Conservation (phyloP, 2,888 invertebrate genomes). For the Spilarctia lutea region DNA sequence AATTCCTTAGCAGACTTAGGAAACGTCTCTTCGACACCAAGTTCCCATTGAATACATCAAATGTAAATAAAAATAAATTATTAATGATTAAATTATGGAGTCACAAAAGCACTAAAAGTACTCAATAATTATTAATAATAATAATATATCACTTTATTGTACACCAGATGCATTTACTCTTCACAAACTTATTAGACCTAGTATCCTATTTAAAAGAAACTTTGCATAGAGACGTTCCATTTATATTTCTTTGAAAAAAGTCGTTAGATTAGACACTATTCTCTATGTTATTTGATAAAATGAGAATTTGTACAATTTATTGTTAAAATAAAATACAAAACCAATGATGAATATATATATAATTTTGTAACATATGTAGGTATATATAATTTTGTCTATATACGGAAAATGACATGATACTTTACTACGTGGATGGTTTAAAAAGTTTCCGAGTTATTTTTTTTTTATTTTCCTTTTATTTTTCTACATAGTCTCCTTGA, state of each 20-base stretch:
- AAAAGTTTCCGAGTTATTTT: no score
- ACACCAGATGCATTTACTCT: no score
- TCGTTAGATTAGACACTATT: not conserved
- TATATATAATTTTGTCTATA: not conserved
- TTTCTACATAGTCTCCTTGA: no score
- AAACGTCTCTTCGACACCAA: no score
- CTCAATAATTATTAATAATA: not conserved
- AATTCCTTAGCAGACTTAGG: no score
- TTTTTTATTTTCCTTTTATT: no score
- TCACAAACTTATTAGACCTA: not conserved
- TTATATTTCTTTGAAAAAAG: not conserved
- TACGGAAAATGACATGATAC: not conserved
- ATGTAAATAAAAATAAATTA: no score
- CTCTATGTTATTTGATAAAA: not conserved
- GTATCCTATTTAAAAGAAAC: no score
- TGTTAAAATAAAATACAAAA: conserved; percentile 44
- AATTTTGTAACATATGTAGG: conserved; percentile 13
- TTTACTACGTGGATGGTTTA: not conserved
- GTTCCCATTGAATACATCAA: no score
- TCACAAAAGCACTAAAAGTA: not conserved
- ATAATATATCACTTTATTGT: no score
- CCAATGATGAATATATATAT: conserved; percentile 43
- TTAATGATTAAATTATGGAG: not conserved
- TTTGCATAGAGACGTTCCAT: no score
- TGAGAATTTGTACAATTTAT: not conserved